Conservation (phyloP, 2,113 vertebrate genomes). For the Dipodomys ordii region DNA sequence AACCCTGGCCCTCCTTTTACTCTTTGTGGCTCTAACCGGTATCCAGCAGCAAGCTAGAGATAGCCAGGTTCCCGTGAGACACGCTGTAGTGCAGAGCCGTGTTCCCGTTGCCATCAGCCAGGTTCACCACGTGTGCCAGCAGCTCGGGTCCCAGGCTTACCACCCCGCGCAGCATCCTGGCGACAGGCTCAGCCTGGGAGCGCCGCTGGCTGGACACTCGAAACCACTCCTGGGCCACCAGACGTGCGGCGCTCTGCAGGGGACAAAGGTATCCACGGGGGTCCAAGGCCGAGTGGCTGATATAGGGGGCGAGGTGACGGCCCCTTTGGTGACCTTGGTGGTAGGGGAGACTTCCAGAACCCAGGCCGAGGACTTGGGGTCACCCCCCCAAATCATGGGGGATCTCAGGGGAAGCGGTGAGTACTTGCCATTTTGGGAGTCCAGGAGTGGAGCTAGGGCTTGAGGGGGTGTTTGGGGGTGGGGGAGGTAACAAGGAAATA, state of each 20-base stretch:
- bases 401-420: background rate
- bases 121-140: constrained; percentile 93
- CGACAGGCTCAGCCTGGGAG: constrained; percentile 87
- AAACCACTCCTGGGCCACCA: constrained; percentile 96
- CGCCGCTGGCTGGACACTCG: constrained; percentile 94
- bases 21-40: constrained; percentile 87
- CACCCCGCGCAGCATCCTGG: constrained; percentile 91
- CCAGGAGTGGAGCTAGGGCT: background rate
- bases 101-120: constrained; percentile 96
- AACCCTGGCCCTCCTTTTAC: background rate
- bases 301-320: no score
- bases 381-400: background rate
- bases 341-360: no score
- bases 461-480: background rate
- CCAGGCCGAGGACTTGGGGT: background rate
- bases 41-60: constrained; percentile 93
- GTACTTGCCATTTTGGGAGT: background rate
- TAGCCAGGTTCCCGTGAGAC: constrained; percentile 96
- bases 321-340: background rate
- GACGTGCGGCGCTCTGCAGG: constrained; percentile 83
- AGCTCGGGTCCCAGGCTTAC: constrained; percentile 89
- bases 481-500: background rate
- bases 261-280: background rate
- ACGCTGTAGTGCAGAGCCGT: constrained; percentile 98
- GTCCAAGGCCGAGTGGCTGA: fast-evolving